Conservation (phyloP, 64 coral and sea anemone species). For the Dendrophyllia cribrosa region DNA sequence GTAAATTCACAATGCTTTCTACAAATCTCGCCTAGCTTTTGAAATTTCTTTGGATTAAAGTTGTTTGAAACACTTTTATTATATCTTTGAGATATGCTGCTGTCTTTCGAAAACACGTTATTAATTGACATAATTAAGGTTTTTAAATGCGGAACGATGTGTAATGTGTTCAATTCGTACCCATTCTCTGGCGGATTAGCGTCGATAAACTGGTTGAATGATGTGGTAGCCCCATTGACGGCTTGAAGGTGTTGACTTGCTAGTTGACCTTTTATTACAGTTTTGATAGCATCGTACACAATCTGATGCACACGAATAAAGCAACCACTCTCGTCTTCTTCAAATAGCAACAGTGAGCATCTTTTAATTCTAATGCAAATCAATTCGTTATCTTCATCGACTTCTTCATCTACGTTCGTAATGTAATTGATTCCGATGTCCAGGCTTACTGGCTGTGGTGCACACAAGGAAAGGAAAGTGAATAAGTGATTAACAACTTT, state of each 20-base stretch:
- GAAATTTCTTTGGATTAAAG: no score
- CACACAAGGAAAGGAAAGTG: slow-evolving; percentile 10
- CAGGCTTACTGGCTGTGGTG: background rate
- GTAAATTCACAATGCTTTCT: no score
- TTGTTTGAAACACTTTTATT: no score
- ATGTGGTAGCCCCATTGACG: background rate
- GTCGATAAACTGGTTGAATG: background rate
- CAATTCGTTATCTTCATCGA: slow-evolving; percentile 6
- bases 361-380: background rate
- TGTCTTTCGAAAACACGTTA: no score
- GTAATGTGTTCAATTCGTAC: no score
- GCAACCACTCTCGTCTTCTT: background rate
- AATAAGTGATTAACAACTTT: slow-evolving; percentile 1
- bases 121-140: no score
- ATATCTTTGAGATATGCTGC: no score
- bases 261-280: background rate
- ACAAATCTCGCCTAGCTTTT: no score
- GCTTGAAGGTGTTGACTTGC: background rate
- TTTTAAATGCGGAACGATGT: no score
- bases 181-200: no score
- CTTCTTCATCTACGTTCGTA: background rate
- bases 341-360: slow-evolving; percentile 14
- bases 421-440: background rate
- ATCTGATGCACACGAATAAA: slow-evolving; percentile 30
- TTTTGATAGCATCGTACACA: background rate